Evolutionary conservation across 2,113 vertebrate genomes (phyloP).

Genomic region (rat (Rattus norvegicus)): GRCr8 NC_086031.1:68762001-68762500

Average conservation of each 20-base stretch:
- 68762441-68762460: not conserved
- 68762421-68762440: not conserved
- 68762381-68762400: not conserved
- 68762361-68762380: not conserved
- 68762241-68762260: not conserved
- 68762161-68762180: not conserved
- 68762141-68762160: not conserved
- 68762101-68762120: not conserved
- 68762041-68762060: not conserved
- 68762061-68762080: not conserved
- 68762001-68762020: not conserved
- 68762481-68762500: not conserved
- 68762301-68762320: not conserved
- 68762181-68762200: not conserved
- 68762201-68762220: too few relatives aligned
- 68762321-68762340: not conserved
- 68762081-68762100: not conserved
- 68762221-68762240: not conserved
- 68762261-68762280: not conserved
- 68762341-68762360: not conserved
- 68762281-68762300: not conserved
- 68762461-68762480: not conserved
- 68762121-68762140: too few relatives aligned
- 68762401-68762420: not conserved
- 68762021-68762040: not conserved